Conservation (phyloP, 64 coral and sea anemone species). For the Dendrophyllia cribrosa region DNA sequence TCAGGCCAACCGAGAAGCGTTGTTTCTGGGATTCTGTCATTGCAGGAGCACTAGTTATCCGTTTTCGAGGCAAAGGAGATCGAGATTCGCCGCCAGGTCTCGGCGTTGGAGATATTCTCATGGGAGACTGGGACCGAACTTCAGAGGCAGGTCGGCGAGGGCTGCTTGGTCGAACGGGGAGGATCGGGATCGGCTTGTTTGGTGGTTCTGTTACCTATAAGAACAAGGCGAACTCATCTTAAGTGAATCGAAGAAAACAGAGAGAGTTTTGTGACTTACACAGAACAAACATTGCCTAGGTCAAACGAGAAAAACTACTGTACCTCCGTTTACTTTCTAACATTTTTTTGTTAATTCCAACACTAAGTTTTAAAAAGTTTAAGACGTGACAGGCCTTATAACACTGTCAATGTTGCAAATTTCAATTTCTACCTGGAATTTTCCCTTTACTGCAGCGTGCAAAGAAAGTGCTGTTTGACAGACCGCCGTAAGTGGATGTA, state of each 20-base stretch:
- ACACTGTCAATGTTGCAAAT: too few relatives aligned
- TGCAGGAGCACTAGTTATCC: too few relatives aligned
- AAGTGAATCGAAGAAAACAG: too few relatives aligned
- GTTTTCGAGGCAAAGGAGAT: constrained; percentile 41
- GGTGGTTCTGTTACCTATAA: constrained; percentile 64
- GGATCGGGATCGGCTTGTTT: constrained; percentile 33
- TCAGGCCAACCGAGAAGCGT: background rate
- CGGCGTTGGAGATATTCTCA: background rate
- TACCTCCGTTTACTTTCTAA: too few relatives aligned
- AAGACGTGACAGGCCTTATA: too few relatives aligned
- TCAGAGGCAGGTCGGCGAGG: too few relatives aligned
- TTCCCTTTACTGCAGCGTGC: too few relatives aligned
- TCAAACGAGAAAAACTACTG: too few relatives aligned
- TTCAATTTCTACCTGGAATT: too few relatives aligned
- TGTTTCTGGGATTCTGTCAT: background rate
- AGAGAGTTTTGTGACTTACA: background rate
- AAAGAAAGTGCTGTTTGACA: too few relatives aligned
- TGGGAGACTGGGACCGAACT: background rate
- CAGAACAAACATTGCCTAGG: too few relatives aligned
- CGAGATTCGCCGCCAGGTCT: background rate
- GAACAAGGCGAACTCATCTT: background rate
- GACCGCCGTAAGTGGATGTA: too few relatives aligned
- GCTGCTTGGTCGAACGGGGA: background rate
- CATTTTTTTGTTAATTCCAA: background rate
- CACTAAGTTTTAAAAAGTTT: constrained; percentile 23